Conservation (phyloP, 2,113 vertebrate species). For the Serinus canaria region DNA sequence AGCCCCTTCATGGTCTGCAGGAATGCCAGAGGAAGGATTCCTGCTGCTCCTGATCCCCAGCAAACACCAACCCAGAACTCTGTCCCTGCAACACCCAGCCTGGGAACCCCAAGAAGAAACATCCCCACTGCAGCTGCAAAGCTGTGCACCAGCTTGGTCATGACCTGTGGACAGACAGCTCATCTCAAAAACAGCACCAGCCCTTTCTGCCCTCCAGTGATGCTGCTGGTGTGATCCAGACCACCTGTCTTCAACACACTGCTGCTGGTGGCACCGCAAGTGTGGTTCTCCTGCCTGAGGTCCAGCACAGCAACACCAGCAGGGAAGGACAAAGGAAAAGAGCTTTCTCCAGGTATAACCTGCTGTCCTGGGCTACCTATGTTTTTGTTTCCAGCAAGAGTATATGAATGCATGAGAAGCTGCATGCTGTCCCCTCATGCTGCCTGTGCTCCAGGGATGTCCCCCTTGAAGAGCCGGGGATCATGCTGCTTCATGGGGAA, state of each 20-base stretch:
- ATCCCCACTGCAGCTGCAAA: neutral
- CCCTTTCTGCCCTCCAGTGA: neutral
- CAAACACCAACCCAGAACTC: neutral
- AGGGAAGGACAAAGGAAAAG: neutral
- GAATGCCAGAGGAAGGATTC: neutral
- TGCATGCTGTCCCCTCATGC: neutral
- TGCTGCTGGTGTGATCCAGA: neutral
- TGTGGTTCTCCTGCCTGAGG: neutral
- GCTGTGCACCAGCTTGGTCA: neutral
- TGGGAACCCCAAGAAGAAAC: neutral
- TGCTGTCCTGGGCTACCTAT: neutral
- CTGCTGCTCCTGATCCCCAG: neutral
- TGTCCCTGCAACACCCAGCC: neutral
- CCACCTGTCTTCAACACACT: neutral
- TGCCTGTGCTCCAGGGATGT: neutral
- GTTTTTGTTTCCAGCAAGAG: neutral
- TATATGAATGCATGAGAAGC: neutral
- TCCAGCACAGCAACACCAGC: neutral
- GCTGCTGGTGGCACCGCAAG: neutral
- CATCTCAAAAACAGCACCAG: neutral
- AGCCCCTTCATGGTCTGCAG: neutral
- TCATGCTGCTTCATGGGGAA: neutral
- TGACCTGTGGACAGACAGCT: neutral
- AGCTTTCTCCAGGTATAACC: neutral
- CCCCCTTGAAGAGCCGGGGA: neutral